Conservation (phyloP, 2,888 invertebrate genomes). For the Philereme vetulata region DNA sequence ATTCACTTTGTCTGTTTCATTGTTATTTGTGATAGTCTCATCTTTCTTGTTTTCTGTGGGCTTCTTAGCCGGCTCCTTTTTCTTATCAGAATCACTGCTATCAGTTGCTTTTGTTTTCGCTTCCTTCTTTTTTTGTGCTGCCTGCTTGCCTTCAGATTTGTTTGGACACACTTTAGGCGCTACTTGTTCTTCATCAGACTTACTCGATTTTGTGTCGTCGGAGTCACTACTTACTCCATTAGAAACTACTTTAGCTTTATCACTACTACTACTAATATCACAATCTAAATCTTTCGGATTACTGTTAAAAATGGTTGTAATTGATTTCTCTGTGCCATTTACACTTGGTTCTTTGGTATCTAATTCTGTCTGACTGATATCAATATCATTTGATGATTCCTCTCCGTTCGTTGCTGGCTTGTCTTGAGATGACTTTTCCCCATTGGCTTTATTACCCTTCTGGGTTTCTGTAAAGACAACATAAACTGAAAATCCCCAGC, state of each 20-base stretch:
- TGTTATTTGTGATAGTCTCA: slow-evolving; percentile 48
- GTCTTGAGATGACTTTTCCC: slow-evolving; percentile 61
- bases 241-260: slow-evolving; percentile 78
- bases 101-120: slow-evolving; percentile 62
- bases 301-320: slow-evolving; percentile 68
- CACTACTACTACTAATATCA: slow-evolving; percentile 82
- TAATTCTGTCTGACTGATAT: slow-evolving; percentile 61
- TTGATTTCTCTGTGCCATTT: slow-evolving; percentile 68
- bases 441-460: slow-evolving; percentile 58
- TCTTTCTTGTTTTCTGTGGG: slow-evolving; percentile 56
- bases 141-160: slow-evolving; percentile 58
- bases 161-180: slow-evolving; percentile 51
- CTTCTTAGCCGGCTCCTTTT: slow-evolving; percentile 55
- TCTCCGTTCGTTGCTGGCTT: slow-evolving; percentile 66
- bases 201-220: slow-evolving; percentile 69
- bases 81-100: slow-evolving; percentile 63
- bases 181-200: slow-evolving; percentile 65
- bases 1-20: slow-evolving; percentile 58
- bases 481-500: background rate
- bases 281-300: slow-evolving; percentile 74
- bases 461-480: slow-evolving; percentile 60
- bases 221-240: slow-evolving; percentile 76
- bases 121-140: slow-evolving; percentile 67
- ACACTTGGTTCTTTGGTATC: slow-evolving; percentile 77
- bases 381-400: slow-evolving; percentile 55